Conservation (phyloP, 2,113 vertebrate species). For the Psilopsiagon aurifrons region DNA sequence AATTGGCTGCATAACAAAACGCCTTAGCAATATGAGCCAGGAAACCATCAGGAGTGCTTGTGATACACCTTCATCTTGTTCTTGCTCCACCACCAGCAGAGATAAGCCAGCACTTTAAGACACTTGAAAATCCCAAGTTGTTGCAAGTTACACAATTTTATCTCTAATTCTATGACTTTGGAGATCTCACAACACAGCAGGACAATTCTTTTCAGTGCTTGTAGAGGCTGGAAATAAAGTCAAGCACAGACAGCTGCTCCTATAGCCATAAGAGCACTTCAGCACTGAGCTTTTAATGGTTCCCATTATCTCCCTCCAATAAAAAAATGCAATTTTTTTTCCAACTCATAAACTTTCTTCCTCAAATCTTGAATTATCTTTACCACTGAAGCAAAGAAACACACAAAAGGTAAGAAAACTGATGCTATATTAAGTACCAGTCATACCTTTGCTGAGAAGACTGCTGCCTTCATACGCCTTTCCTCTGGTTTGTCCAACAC, state of each 20-base stretch:
- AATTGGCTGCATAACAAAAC: not conserved
- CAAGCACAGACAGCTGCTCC: not conserved
- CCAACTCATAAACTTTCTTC: not conserved
- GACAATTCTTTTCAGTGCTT: not conserved
- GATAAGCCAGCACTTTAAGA: not conserved
- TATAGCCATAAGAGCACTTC: fast-evolving
- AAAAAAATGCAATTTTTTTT: not conserved
- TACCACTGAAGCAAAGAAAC: not conserved
- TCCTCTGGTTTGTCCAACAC: conserved; percentile 41
- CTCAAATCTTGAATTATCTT: not conserved
- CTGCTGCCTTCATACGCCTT: conserved; percentile 19
- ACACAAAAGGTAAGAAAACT: not conserved
- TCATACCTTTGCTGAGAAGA: conserved; percentile 73
- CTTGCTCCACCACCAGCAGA: not conserved
- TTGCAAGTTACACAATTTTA: not conserved
- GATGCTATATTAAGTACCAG: not conserved
- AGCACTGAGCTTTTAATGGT: not conserved
- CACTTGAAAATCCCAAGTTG: not conserved
- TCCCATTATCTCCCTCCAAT: not conserved
- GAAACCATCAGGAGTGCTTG: not conserved
- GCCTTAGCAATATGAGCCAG: not conserved
- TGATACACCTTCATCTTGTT: not conserved
- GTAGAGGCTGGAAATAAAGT: not conserved
- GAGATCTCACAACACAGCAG: not conserved
- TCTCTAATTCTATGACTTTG: not conserved